phyloP scores from a whole-genome alignment of 2,113 vertebrate genomes.

The Pogona vitticeps region DNA sequence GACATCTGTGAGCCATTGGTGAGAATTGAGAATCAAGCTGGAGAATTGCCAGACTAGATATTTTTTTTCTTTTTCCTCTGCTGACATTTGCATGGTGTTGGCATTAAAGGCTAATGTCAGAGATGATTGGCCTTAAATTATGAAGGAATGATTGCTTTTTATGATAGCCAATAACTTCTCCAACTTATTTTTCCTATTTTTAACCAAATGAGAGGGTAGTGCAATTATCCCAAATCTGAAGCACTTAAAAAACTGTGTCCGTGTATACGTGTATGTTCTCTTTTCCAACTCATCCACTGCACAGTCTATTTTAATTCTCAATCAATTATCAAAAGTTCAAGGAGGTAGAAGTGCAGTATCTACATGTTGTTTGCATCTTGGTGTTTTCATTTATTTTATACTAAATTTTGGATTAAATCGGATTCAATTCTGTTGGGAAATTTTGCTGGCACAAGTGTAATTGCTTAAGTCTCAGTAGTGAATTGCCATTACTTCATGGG shows the following conservation, averaged over 20 bases:
- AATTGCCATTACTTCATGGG: too few relatives aligned
- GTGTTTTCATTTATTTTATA: neutral
- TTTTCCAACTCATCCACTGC: neutral
- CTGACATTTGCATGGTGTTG: neutral
- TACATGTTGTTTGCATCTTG: neutral
- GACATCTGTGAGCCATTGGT: constrained; percentile 3
- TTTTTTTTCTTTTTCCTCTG: neutral
- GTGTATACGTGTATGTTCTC: neutral
- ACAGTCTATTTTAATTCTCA: neutral
- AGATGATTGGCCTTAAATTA: constrained; percentile 48
- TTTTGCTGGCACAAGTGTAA: too few relatives aligned
- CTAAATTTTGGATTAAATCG: too few relatives aligned
- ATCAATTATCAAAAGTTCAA: neutral
- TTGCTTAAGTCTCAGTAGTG: too few relatives aligned
- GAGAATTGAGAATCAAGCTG: neutral
- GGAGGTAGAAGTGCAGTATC: neutral
- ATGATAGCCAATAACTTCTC: constrained; percentile 12
- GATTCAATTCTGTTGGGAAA: too few relatives aligned
- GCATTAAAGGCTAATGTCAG: constrained; percentile 18
- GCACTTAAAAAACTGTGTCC: neutral
- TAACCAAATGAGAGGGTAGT: constrained; percentile 22
- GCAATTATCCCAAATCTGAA: neutral
- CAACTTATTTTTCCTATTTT: constrained; percentile 27
- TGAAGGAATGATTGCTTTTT: constrained; percentile 40
- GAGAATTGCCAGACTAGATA: constrained; percentile 6